Evolutionary conservation across 2,888 invertebrate genomes (phyloP).

Genomic region (Megamerina dolium): DNA sequence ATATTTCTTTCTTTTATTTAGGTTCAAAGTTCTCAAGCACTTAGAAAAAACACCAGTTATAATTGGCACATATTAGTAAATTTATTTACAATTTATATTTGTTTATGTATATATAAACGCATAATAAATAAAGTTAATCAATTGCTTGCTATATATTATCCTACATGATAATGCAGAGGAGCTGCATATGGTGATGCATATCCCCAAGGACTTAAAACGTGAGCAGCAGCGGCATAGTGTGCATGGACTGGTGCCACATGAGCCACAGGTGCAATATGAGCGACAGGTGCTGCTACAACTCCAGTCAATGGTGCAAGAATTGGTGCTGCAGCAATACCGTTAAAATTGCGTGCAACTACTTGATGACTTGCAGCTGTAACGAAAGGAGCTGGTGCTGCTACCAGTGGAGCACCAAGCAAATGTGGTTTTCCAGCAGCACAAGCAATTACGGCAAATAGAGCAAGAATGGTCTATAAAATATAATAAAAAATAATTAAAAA

Average conservation of each 20-base stretch:
- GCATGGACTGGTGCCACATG: slow-evolving; percentile 3
- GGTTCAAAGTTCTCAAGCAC: no score
- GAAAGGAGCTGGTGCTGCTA: slow-evolving; percentile 24
- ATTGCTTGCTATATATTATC: no score
- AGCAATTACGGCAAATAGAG: slow-evolving; percentile 28
- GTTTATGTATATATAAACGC: no score
- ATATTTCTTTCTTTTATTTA: no score
- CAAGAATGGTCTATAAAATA: slow-evolving; percentile 25
- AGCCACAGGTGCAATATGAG: no score
- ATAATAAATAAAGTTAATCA: no score
- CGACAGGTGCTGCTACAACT: neutral
- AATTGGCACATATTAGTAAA: no score
- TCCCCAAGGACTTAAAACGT: no score
- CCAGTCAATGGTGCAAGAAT: slow-evolving; percentile 7
- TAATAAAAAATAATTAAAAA: no score
- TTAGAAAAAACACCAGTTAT: no score
- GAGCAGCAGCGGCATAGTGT: slow-evolving; percentile 11
- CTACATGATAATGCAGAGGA: slow-evolving; percentile 6
- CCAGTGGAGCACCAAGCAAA: slow-evolving; percentile 23
- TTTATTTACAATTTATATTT: no score
- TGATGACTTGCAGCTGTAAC: slow-evolving; percentile 13
- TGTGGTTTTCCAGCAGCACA: slow-evolving; percentile 30
- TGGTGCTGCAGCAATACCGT: slow-evolving; percentile 5
- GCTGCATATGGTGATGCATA: slow-evolving; percentile 8
- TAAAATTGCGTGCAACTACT: neutral